phyloP scores from a whole-genome alignment of 2,888 invertebrate genomes.

The Petrophora chlorosata region DNA sequence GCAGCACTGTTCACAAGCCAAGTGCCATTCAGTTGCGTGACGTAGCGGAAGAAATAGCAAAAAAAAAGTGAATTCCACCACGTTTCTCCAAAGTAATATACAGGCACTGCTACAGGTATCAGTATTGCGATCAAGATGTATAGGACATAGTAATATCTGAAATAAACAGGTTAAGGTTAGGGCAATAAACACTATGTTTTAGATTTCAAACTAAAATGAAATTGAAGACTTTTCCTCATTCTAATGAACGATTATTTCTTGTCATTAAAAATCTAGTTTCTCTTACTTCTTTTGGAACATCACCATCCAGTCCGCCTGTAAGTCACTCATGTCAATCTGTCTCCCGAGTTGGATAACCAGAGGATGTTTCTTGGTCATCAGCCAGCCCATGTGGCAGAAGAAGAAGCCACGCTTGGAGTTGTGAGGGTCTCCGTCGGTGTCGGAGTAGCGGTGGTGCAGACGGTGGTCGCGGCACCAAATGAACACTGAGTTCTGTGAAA shows the following conservation, averaged over 20 bases:
- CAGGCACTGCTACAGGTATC: slow-evolving; percentile 86
- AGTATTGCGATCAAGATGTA: slow-evolving; percentile 84
- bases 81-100: slow-evolving; percentile 87
- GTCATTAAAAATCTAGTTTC: background rate
- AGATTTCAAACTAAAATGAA: too few species aligned
- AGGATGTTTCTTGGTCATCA: slow-evolving; percentile 91
- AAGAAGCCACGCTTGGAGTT: slow-evolving; percentile 92
- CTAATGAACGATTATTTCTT: background rate
- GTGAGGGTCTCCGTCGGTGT: slow-evolving; percentile 90
- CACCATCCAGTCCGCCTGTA: slow-evolving; percentile 87
- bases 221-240: background rate
- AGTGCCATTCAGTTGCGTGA: slow-evolving; percentile 87
- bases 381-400: slow-evolving; percentile 95
- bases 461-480: slow-evolving; percentile 93
- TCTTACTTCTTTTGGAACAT: slow-evolving; percentile 90
- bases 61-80: slow-evolving; percentile 84
- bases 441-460: slow-evolving; percentile 90
- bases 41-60: slow-evolving; percentile 85
- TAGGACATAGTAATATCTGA: slow-evolving; percentile 86
- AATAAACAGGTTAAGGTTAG: slow-evolving; percentile 35
- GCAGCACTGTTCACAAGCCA: slow-evolving; percentile 94
- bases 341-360: slow-evolving; percentile 87
- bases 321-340: slow-evolving; percentile 89
- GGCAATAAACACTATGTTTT: too few species aligned
- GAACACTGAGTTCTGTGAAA: slow-evolving; percentile 86